Evolutionary conservation across 2,797 vertebrate species (phyloP), one percentile per base, ranked within the genome.

Genomic region (Siniperca undulata): DNA sequence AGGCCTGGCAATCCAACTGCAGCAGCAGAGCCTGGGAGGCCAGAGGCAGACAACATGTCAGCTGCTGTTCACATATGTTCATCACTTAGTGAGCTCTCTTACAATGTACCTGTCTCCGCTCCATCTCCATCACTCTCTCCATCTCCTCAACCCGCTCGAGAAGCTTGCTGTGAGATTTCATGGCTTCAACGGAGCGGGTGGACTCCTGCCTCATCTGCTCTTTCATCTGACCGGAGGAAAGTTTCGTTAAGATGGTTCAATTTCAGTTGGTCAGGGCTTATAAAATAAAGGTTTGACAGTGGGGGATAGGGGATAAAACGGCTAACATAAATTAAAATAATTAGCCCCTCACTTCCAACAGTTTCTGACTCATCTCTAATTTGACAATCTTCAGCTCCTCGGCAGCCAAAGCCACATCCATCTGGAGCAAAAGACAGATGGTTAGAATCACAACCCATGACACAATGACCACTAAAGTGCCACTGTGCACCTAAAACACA

Each of bases 351-450:
- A 74, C 66, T 66, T 83, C 59, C 22, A 22, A 70, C 22, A 83
- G 14, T 60, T 75, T 79, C 44, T 71, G 59, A 60, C 52, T 70
- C 66, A 79, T 70, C 71, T 79, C 59, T 59, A 19, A 8, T 74
- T 78, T 78, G 6, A 78, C 50, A 24, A 13, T 42, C 42, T 74
- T 83, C 20, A 83, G 52, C 44, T 83, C 77, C 60, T 83, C 55
- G 0, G 77, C 60, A 48, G 72, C 82, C 30, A 80, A 16, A 55
- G 67, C 72, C 60, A 71, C 66, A 20, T 80, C 67, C n/a, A 71
- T 16, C 82, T 80, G 55, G 27, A 79, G 38, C 1, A 20, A 40
- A 66, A 55, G 24, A 78, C 1, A 20, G 16, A 71, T 9, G 5
- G 7, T 5, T 5, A 38, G 19, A 14, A 34, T 50, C 11, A 70